phyloP scores from a whole-genome alignment of 2,113 vertebrate species.

The Myocastor coypus region DNA sequence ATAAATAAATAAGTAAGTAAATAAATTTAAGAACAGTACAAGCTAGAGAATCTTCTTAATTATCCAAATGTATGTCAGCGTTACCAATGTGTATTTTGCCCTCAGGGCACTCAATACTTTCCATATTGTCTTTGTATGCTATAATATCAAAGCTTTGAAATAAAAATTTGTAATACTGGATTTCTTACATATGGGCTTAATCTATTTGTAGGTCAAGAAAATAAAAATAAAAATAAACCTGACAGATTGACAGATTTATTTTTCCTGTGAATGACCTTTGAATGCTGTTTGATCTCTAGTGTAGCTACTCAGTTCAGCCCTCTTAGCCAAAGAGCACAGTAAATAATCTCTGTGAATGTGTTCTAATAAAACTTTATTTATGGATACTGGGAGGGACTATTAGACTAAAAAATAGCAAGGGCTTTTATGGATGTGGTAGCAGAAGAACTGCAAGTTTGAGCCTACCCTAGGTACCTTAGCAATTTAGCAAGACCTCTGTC shows the following conservation, averaged over 20 bases:
- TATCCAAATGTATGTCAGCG: not conserved
- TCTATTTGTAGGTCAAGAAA: not conserved
- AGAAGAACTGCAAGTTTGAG: not conserved
- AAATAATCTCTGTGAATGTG: not conserved
- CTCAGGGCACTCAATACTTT: not conserved
- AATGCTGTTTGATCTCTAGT: not conserved
- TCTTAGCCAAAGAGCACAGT: not conserved
- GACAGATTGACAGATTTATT: not conserved
- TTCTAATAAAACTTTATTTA: not conserved
- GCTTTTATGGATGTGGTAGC: not conserved
- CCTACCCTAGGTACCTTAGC: not conserved
- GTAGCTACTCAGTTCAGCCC: not conserved
- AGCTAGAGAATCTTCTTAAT: not conserved
- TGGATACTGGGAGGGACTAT: not conserved
- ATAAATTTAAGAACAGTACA: not conserved
- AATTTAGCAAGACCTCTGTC: not conserved
- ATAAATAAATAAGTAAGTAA: no score
- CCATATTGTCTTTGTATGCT: not conserved
- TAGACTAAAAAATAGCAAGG: not conserved
- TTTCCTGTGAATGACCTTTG: not conserved
- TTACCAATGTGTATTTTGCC: not conserved
- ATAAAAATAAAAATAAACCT: not conserved
- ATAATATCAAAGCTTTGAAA: not conserved
- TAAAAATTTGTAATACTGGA: not conserved
- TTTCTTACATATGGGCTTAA: not conserved